Conservation (phyloP, 37 sponge, comb jelly and placozoan genomes). For the Hormiphora californensis region DNA sequence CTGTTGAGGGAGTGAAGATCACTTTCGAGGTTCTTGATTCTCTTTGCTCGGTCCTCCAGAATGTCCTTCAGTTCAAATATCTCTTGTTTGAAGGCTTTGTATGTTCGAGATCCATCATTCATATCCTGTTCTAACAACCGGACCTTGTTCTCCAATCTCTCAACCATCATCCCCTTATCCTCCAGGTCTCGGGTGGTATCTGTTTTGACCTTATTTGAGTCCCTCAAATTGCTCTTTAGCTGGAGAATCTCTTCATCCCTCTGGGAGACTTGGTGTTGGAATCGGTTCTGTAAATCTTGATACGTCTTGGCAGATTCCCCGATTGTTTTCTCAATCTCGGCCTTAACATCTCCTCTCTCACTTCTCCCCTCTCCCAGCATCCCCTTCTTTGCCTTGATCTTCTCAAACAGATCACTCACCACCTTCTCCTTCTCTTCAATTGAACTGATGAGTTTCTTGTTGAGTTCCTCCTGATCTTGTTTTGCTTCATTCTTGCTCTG, state of each 20-base stretch:
- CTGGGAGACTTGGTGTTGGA: slow-evolving; percentile 3
- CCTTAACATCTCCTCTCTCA: slow-evolving; percentile 13
- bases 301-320: slow-evolving; percentile 28
- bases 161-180: not conserved
- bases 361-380: not conserved
- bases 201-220: not conserved
- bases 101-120: slow-evolving; percentile 24
- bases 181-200: not conserved
- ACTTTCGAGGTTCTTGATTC: not conserved
- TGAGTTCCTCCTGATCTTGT: slow-evolving; percentile 22
- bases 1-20: not conserved
- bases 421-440: slow-evolving; percentile 11
- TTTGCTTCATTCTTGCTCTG: not conserved
- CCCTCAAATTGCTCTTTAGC: not conserved
- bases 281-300: slow-evolving; percentile 2
- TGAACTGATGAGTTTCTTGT: not conserved
- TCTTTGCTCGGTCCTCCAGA: not conserved
- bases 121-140: slow-evolving; percentile 1
- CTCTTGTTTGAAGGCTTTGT: slow-evolving; percentile 44
- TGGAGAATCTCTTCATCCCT: slow-evolving; percentile 40
- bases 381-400: not conserved
- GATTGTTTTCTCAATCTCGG: slow-evolving; percentile 11
- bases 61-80: slow-evolving; percentile 48
- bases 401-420: not conserved
- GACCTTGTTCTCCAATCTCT: slow-evolving; percentile 22